Base-by-base conservation (phyloP, 2,888 invertebrate species). In the Athripsodes cinereus region DNA sequence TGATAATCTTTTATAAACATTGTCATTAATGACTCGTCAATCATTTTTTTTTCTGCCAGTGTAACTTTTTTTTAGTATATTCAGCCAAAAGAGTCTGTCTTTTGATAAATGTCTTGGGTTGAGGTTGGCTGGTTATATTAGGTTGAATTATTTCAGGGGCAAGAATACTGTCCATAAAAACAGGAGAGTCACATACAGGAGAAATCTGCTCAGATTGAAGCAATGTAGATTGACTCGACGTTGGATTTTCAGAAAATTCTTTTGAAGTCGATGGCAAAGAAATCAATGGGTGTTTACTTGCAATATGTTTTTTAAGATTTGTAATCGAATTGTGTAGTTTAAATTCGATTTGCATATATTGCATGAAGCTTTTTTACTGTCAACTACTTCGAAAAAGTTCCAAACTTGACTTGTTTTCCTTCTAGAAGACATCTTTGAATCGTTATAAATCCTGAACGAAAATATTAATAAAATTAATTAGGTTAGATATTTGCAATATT, bases 11-110 rank as follows among this genome's bases (percentile, higher is more conserved):
- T 46, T 8, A 46, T 46, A 6, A 46, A 6, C 46, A 46, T 46
- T 46, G 46, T 16, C 46, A 46, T 46, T 16, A 46, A 46, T 8
- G 46, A 46, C 6, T 8, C 16, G 46, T 46, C 46, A 46, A 46
- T 46, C 6, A 18, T 16, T 16, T 46, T 16, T 16, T 46, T 46
- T 16, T 46, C 10, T 46, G 46, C 46, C 6, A 6, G 46, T 8
- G 46, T 46, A 13, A 46, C 18, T 13, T 46, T 46, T 46, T 46
- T 46, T 16, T 46, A 11, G 16, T 16, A 46, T 46, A 46, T 46
- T 46, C 46, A 46, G 11, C 46, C 46, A 46, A 46, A 46, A 46
- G 11, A 46, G 46, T 46, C 46, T 46, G 46, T 16, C 46, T 46
- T 46, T 46, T 46, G n/a, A 46, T 8, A 16, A 8, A 46, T 13